Percentiles rank a stretch among this genome's conserved stretches.
Conservation (phyloP, 2,888 invertebrate genomes). For the Conops quadrifasciatus region DNA sequence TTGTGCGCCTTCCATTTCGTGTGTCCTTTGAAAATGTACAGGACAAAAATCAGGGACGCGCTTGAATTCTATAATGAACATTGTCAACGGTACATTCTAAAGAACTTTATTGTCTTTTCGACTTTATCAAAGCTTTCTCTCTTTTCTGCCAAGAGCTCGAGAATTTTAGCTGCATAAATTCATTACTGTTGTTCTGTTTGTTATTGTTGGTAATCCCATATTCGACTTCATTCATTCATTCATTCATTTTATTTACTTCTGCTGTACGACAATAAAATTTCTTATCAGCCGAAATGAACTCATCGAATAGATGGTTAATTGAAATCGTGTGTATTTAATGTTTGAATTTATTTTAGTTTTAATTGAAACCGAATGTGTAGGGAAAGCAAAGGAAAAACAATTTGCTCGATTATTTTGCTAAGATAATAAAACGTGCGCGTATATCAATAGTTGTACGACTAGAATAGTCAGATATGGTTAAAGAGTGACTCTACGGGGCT, state of each 20-base stretch:
- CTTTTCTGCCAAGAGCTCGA: constrained; percentile 14
- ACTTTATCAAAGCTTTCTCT: constrained; percentile 25
- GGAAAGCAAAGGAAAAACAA: too few species aligned
- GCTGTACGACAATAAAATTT: constrained; percentile 23
- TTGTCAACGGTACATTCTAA: constrained; percentile 9
- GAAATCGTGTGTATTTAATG: constrained; percentile 33
- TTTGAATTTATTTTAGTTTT: constrained; percentile 13
- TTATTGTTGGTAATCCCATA: neutral
- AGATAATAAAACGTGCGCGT: too few species aligned
- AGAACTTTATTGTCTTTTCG: constrained; percentile 32
- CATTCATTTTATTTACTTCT: neutral
- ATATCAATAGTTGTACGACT: too few species aligned
- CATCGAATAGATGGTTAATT: constrained; percentile 43
- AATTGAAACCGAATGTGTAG: too few species aligned
- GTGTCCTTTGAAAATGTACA: neutral
- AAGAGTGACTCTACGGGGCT: too few species aligned
- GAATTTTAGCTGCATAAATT: constrained; percentile 20
- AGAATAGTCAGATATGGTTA: too few species aligned
- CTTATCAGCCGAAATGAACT: constrained; percentile 38
- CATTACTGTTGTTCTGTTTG: constrained; percentile 5
- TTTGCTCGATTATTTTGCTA: too few species aligned
- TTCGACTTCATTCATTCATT: neutral
- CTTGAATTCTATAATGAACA: constrained; percentile 2
- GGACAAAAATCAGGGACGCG: constrained; percentile 2
- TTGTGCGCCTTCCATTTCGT: neutral